These are phyloP conservation scores for Tribolium freemani DNA, from an alignment of 2,888 invertebrate genomes.

Conservation along the genomic window DNA sequence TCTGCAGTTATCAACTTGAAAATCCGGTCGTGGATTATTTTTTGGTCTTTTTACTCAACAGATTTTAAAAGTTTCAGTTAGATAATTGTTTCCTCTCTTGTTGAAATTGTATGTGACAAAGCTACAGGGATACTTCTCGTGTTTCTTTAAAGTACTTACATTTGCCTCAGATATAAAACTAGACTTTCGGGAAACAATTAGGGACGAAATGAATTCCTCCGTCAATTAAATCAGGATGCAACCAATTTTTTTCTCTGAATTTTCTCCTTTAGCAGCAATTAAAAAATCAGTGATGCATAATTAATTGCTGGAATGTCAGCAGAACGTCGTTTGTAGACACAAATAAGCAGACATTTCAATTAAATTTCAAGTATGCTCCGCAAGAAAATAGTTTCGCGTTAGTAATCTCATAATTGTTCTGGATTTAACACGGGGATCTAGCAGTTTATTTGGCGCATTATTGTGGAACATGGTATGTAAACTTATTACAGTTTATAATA, in stretches of 20 bases:
- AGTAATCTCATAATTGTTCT: conserved; percentile 9
- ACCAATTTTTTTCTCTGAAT: neutral
- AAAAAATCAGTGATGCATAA: conserved; percentile 22
- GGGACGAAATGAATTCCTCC: neutral
- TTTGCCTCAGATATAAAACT: neutral
- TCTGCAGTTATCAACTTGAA: too few species aligned
- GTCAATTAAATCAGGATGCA: neutral
- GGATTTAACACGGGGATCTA: conserved; percentile 9
- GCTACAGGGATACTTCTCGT: neutral
- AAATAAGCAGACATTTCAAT: conserved; percentile 33
- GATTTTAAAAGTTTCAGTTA: neutral
- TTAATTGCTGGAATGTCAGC: conserved; percentile 6
- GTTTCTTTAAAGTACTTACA: neutral
- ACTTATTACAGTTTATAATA: neutral
- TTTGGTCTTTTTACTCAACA: neutral
- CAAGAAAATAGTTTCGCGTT: conserved; percentile 17
- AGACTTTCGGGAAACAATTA: neutral
- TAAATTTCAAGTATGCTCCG: conserved; percentile 14
- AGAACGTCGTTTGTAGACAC: conserved; percentile 2
- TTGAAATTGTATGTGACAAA: neutral
- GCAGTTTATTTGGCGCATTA: conserved; percentile 13
- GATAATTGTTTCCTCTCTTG: neutral
- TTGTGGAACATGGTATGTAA: neutral
- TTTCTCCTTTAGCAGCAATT: neutral
- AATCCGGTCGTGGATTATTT: neutral